A percentile compares a stretch with the other conserved stretches of the same genome.
Evolutionary conservation across 1,140 invertebrate genomes (phyloP).

Genomic region (Heliconius himera): DNA sequence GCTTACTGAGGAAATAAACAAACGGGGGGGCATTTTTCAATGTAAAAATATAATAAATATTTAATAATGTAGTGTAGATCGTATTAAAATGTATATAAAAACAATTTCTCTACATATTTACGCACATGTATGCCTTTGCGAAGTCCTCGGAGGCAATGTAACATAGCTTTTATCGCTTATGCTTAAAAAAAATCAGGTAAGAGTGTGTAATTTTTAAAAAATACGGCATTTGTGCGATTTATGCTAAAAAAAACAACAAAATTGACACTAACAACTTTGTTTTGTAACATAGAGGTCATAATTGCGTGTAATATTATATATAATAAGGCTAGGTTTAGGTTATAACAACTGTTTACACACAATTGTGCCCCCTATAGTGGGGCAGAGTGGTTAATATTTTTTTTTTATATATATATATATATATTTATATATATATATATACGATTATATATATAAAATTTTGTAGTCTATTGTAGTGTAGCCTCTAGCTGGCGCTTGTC

Average conservation of each 20-base stretch:
- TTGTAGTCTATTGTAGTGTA: slow-evolving; percentile 6
- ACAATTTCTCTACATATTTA: slow-evolving; percentile 49
- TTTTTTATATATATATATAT: slow-evolving; percentile 23
- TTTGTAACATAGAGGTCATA: slow-evolving; percentile 20
- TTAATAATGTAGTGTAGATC: slow-evolving; percentile 30
- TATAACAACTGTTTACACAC: slow-evolving; percentile 24
- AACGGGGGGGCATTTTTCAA: slow-evolving; percentile 14
- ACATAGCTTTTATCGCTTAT: slow-evolving; percentile 30
- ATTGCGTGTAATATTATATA: slow-evolving; percentile 29
- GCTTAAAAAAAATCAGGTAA: not conserved
- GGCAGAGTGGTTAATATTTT: slow-evolving; percentile 30
- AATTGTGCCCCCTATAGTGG: slow-evolving; percentile 24
- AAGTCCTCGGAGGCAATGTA: not conserved
- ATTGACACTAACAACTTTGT: not conserved
- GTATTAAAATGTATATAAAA: slow-evolving; percentile 53
- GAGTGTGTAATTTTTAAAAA: not conserved
- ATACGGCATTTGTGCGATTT: slow-evolving; percentile 2
- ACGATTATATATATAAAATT: not conserved
- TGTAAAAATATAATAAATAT: slow-evolving; percentile 41
- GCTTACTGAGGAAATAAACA: not conserved
- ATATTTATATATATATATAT: not conserved
- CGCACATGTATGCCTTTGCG: slow-evolving; percentile 58
- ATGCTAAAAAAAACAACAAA: not conserved
- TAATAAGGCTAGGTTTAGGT: slow-evolving; percentile 29
- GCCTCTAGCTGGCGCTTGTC: slow-evolving; percentile 19